Evolutionary conservation across 2,113 vertebrate genomes (phyloP), one percentile per base, ranked within the genome.

Genomic region (Oreochromis tanganicae): DNA sequence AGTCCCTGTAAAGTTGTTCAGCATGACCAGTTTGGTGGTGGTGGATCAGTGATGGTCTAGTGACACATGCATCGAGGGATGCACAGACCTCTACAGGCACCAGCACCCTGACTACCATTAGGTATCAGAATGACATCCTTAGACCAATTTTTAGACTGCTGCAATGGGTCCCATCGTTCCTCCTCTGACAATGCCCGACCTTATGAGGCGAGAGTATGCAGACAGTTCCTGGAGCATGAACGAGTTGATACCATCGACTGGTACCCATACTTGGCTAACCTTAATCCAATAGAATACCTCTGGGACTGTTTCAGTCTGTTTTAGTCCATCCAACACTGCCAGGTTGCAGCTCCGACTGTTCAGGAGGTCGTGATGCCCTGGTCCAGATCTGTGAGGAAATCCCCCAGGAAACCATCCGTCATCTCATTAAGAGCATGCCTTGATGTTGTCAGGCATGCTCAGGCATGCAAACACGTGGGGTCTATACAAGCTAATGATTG

Each of bases 81-180:
- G 0, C 9, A 4, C 17, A 63, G 59, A 36, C 59, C 5, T 63
- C 59, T 36, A 63, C 29, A 11, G 1, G 59, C 1, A 63, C 16
- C 59, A 63, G 59, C 59, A 63, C 59, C 16, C 59, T 63, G 59
- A 63, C 29, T 34, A 19, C 59, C 17, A 63, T 63, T 63, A 63
- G 56, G 59, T 63, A 63, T 63, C 59, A 63, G 32, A 36, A 11
- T 63, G 59, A 63, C 59, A 63, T 63, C 59, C 59, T 63, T 63
- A 63, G 59, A 63, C 59, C 59, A 61, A 19, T 1, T 19, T 59
- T 34, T 61, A 34, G 59, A 63, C 9, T 63, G 59, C 9, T 36
- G 32, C 32, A 63, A 1, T 63, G 2, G 59, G 32, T 63, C 5
- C 32, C 32, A 63, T 36, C 5, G 1, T 63, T 63, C 17, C 17